Base-by-base conservation (phyloP, 2,797 vertebrate species). In the Pipistrellus nathusii region DNA sequence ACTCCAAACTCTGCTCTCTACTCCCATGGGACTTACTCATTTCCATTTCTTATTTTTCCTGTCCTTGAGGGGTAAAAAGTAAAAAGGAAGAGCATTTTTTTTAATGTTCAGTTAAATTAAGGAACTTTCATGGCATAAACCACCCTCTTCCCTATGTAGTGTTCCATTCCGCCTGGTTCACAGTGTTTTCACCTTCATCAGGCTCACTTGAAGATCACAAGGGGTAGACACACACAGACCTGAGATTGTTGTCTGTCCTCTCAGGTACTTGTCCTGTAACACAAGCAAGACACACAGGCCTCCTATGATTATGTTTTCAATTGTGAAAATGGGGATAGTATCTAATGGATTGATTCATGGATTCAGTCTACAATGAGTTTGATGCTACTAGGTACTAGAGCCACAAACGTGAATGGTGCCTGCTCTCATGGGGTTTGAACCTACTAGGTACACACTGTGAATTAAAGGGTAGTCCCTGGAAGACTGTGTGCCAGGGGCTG, bases 21-120 rank as follows among this genome's bases (percentile, higher is more conserved):
- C 3, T 75, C 25, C 35, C 30, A 13, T 62, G 6, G 44, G 68
- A 85, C 1, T 2, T 7, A 64, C 3, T 77, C 20, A 13, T 51
- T 92, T 89, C 62, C 32, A 77, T 84, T 77, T 85, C 41, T 48
- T 46, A 23, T 32, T 86, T 92, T 96, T 69, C 23, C 59, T 30
- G 8, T 72, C 48, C 9, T 18, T 23, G 53, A 82, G 15, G 4
- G 57, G 44, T 51, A 55, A 38, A 53, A 25, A 83, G 68, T 30
- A 80, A 71, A 27, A 5, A 8, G 9, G 2, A 44, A 44, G 32
- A 32, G 8, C 15, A 69, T 71, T 4, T 35, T 69, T 12, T 38
- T 41, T 7, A 30, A 10, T 78, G n/a, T 62, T 27, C 35, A 53
- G 27, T 78, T 77, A 69, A 41, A 86, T 57, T 64, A 80, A 88